Evolutionary conservation across 2,888 invertebrate species (phyloP), one percentile per base, ranked within the genome.

Genomic region (Salticus scenicus): DNA sequence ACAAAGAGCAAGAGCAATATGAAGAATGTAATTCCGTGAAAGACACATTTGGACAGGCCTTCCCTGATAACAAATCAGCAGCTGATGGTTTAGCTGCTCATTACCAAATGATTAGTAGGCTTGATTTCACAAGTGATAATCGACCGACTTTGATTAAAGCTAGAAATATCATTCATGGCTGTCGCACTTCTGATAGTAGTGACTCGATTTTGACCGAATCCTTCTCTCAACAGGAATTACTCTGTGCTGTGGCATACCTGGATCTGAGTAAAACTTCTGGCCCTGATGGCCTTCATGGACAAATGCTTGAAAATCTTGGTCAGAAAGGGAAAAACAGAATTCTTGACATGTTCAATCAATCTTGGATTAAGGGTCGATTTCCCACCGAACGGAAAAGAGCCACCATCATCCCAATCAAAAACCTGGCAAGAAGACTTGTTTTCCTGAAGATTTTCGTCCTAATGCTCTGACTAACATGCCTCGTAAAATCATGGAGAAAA

Each of bases 301-400:
- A 75, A 37, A 75, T 75, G 64, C 63, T 74, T 0, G 64, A 64
- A 66, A 75, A 75, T 42, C 41, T 75, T 27, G 41, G 74, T 20
- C 41, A 37, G 0, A 28, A 37, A 41, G 74, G 66, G 28, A 75
- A 64, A n/a, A 27, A 14, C 28, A 24, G 30, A 24, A 63, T 4
- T 75, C 14, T 20, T 75, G 14, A 57, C 51, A 7, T 51, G 5
- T 51, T 10, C 31, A 20, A 27, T 64, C 33, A 73, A 57, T 24
- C 33, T 20, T 28, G 47, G 27, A 30, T 73, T 47, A 28, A 47
- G 0, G 28, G 0, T 1, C 5, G 41, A n/a, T 1, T 33, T n/a
- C 24, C 42, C 20, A 27, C 64, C 20, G 33, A 74, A 31, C 37
- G 74, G 74, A 74, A 63, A 37, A 57, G 42, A 41, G 70, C 70